Evolutionary conservation across 1,140 invertebrate genomes (phyloP), one percentile per base, ranked within the genome.

Genomic region (Trichonephila inaurata): DNA sequence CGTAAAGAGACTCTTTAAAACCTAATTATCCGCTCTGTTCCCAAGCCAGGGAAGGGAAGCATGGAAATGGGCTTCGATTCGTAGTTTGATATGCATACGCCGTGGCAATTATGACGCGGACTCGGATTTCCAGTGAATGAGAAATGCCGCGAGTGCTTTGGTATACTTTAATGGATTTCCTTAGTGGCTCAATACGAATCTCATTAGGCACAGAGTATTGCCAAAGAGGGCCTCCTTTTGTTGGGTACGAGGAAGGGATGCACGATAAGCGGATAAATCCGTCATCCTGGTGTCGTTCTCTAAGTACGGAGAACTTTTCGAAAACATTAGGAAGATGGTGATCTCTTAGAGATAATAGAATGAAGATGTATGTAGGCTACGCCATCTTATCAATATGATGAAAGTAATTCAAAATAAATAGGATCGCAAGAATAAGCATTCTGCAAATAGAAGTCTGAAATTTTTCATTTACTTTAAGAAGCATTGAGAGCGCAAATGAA

Each of bases 31-130:
- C 24, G 3, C 86, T 33, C 33, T 66, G 28, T 66, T 19, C 28
- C 19, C 18, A 24, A 21, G 33, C 1, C n/a, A 12, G 40, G 61
- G 21, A 28, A n/a, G 66, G 51, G 89, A 61, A 51, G 72, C 44
- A 91, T 91, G 89, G 72, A 91, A 91, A 91, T 82, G 72, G 82
- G 89, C 69, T 81, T 62, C 72, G 89, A 91, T 91, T 91, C 33
- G 51, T 40, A 60, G 33, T 61, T 51, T 24, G 51, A 61, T 60
- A 91, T 82, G 19, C 21, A 72, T 60, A 89, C 40, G 64, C 64
- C 40, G 62, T 69, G 28, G 89, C 72, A 91, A 91, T 91, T 91
- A 91, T 91, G 66, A 82, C 89, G 69, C n/a, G 51, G 5, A 40
- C 33, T 91, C 77, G 72, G 51, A 61, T 40, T 21, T 12, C 28